Base-by-base conservation (phyloP, 2,888 invertebrate genomes). In the Caenorhabditis sp. region DNA sequence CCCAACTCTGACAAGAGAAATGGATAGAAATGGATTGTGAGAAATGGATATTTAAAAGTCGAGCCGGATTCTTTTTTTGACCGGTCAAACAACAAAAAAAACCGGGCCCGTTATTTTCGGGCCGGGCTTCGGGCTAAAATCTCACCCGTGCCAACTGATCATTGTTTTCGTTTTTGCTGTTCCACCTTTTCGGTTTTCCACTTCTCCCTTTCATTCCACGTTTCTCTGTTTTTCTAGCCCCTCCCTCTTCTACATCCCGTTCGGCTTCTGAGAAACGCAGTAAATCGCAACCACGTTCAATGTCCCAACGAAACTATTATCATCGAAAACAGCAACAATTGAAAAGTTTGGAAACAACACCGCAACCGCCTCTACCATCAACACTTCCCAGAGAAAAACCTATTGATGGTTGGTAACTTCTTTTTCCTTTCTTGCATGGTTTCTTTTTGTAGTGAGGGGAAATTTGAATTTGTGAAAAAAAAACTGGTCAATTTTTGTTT, bases 211-310 rank as follows among this genome's bases (percentile, higher is more conserved):
- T 54, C 51, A 36, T 60, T 27, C 49, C 58, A 27, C 62, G 19
- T 69, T 37, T 31, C 62, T 54, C 49, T 62, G 26, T 24, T 61
- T 62, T 58, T 68, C 50, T 64, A 58, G 51, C 73, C 50, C 72
- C 27, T 58, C 65, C 73, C 65, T 60, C 73, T 19, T 67, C 72
- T 12, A 72, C 72, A 14, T 58, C 68, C 24, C 62, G 68, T 19
- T 67, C 43, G 17, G 43, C 43, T 17, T 10, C 72, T 0, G 68
- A 68, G 26, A 73, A 73, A 21, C 58, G 73, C 10, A 73, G 73
- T 62, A 73, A 73, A 54, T 73, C 73, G 17, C 73, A 73, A 54
- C 73, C 73, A 1, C 63, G 73, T 2, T 73, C 73, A 12, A 50
- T 62, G 24, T 73, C 73, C 3, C 73, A 73, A 53, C 62, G 73